These are phyloP conservation scores for Archivesica marissinica DNA, from an alignment of 1,140 invertebrate species.

Conservation along the genomic window DNA sequence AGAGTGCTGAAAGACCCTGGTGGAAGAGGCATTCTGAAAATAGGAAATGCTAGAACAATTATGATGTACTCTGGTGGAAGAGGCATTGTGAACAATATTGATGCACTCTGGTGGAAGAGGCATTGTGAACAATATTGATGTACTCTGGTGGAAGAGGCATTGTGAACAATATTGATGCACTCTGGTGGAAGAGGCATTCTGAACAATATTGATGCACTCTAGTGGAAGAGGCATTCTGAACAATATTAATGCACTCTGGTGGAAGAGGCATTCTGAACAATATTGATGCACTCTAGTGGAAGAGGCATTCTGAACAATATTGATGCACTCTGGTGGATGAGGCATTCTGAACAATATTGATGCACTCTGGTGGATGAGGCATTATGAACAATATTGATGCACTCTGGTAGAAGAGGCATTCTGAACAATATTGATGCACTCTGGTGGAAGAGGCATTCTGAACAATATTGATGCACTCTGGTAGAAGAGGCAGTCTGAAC, in stretches of 20 bases:
- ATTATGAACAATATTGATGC: conserved; percentile 87
- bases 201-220: too few relatives aligned
- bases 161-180: conserved; percentile 88
- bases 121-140: conserved; percentile 88
- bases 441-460: conserved; percentile 87
- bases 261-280: conserved; percentile 90
- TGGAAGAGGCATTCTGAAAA: conserved; percentile 89
- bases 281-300: too few relatives aligned
- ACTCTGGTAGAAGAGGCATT: conserved; percentile 94
- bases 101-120: conserved; percentile 95
- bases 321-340: conserved; percentile 93
- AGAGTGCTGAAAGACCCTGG: conserved; percentile 94
- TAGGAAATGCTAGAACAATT: too few relatives aligned
- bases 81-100: conserved; percentile 89
- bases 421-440: too few relatives aligned
- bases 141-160: conserved; percentile 94
- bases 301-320: conserved; percentile 89
- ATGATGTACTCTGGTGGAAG: conserved; percentile 94
- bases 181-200: conserved; percentile 94
- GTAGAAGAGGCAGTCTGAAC: conserved; percentile 90
- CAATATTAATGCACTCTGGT: conserved; percentile 92
- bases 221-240: conserved; percentile 88
- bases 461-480: conserved; percentile 92
- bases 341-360: conserved; percentile 88
- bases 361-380: too few relatives aligned